A percentile compares a stretch with the other conserved stretches of the same genome.
These are phyloP conservation scores for Leiothrix lutea DNA, from an alignment of 2,113 vertebrate species.

Conservation along the genomic window DNA sequence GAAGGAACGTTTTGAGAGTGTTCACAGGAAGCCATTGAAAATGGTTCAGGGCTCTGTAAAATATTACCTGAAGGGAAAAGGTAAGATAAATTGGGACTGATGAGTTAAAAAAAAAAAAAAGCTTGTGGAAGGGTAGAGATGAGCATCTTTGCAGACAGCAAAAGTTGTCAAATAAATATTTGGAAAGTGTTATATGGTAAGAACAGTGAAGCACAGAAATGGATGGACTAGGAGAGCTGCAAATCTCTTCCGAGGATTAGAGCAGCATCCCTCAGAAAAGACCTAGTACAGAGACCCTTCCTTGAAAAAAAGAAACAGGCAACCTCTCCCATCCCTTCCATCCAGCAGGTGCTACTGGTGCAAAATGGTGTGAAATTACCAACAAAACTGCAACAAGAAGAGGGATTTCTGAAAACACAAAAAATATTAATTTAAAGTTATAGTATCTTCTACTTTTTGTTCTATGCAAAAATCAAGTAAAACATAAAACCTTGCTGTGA, in stretches of 20 bases:
- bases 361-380: background rate
- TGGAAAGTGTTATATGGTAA: background rate
- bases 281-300: background rate
- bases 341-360: background rate
- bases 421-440: background rate
- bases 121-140: background rate
- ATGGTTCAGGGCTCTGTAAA: background rate
- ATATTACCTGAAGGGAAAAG: background rate
- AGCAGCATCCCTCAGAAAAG: background rate
- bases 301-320: background rate
- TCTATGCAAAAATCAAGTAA: conserved; percentile 20
- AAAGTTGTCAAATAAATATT: background rate
- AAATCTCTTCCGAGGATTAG: background rate
- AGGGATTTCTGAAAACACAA: background rate
- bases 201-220: background rate
- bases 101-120: background rate
- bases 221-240: background rate
- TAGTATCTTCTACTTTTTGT: background rate
- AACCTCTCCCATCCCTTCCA: background rate
- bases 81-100: background rate
- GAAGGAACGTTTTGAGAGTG: background rate
- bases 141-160: background rate
- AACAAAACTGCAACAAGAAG: background rate
- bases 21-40: background rate
- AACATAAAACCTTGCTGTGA: conserved; percentile 25